phyloP scores from a whole-genome alignment of 2,888 invertebrate genomes.

The Uropetala carovei region DNA sequence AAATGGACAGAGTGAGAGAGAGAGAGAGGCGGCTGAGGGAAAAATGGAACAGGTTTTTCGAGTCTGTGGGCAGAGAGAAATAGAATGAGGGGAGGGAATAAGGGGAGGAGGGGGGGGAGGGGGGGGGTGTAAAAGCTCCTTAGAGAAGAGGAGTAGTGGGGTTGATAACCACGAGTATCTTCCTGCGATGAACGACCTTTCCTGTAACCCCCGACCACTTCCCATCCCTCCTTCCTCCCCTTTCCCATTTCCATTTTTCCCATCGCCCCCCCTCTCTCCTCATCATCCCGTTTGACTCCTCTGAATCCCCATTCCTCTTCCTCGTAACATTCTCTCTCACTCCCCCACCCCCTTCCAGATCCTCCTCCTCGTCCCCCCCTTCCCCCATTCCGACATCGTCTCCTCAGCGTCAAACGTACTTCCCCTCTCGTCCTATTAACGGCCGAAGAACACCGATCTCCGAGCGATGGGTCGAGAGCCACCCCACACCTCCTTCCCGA shows the following conservation, averaged over 20 bases:
- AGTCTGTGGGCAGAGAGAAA: slow-evolving; percentile 39
- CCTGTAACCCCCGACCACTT: not conserved
- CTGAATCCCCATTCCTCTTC: not conserved
- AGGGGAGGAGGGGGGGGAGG: not conserved
- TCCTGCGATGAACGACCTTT: slow-evolving; percentile 55
- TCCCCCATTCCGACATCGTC: not conserved
- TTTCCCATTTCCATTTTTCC: not conserved
- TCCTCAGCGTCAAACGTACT: not conserved
- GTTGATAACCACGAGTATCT: slow-evolving; percentile 55
- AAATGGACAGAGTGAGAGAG: not conserved
- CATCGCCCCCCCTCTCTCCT: too few relatives aligned
- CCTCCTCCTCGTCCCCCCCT: not conserved
- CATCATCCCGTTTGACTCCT: not conserved
- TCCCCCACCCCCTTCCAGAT: too few relatives aligned
- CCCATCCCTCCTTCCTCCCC: slow-evolving; percentile 3
- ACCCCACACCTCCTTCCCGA: not conserved
- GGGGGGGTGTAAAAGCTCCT: slow-evolving; percentile 53
- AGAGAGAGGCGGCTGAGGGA: not conserved
- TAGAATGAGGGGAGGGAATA: not conserved
- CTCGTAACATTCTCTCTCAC: not conserved
- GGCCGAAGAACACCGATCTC: not conserved
- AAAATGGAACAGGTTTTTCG: slow-evolving; percentile 64
- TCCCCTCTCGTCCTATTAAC: slow-evolving; percentile 17
- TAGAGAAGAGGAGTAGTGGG: slow-evolving; percentile 47
- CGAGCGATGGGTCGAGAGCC: not conserved